Evolutionary conservation across 2,113 vertebrate genomes (phyloP), one percentile per base, ranked within the genome.

Genomic region (Stercorarius parasiticus): DNA sequence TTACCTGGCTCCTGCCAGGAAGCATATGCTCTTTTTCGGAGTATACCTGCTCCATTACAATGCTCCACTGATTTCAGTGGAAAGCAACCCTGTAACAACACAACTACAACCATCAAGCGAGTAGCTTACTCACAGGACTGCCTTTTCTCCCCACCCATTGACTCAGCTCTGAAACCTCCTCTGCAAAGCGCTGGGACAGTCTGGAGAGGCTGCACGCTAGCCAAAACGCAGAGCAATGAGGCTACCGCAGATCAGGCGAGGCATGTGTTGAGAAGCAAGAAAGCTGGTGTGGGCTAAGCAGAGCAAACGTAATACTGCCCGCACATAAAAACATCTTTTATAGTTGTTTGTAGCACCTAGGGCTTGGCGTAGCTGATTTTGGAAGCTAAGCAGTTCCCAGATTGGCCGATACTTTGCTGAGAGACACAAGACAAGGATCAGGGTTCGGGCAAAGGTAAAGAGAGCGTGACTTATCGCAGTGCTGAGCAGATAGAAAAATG

Each of bases 191-290:
- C 66, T 4, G n/a, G 6, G 21, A 32, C 53, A 15, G 13, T 22
- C 4, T 6, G 20, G 26, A 26, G 21, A 30, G 27, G 32, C 56
- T 18, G 50, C 50, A 32, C 1, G 0, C 6, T 3, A 34, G 10
- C 23, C 58, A 42, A 52, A 36, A n/a, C 1, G 3, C 50, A 47
- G 64, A 36, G 18, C 25, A 42, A 30, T 0, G 2, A 62, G 40
- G 64, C 50, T 43, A 17, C 64, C 1, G 5, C 36, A 45, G 65
- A 27, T 6, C 0, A 0, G 61, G 23, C 0, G 5, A 72, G 40
- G 43, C 9, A 1, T 4, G 21, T 10, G 13, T 13, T 52, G 86
- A 52, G 42, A 58, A 61, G 52, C 40, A 45, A 62, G 34, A 26
- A 42, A 42, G 59, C n/a, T 73, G 66, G 22, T 59, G 11, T 7